Evolutionary conservation across 1,140 invertebrate species (phyloP), one percentile per base, ranked within the genome.

Genomic region (Magallana gigas): DNA sequence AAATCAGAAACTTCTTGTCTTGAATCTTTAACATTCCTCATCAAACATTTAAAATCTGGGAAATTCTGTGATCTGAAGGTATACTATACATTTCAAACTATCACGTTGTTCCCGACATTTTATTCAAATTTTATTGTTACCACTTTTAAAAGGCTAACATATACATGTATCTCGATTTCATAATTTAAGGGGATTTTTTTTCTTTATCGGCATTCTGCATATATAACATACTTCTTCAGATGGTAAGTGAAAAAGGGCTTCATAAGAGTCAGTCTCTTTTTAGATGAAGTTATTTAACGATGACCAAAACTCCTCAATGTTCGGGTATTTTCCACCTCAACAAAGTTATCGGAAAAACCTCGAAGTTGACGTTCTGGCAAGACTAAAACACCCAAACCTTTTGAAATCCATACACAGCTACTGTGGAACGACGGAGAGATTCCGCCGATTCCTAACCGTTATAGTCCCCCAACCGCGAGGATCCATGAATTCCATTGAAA

Each of bases 41-140:
- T 92, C 16, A 86, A 82, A 57, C 88, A 90, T 64, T 85, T 89
- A 29, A 85, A 83, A 2, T 64, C 88, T 8, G 29, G 84, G 36
- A 76, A 76, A 29, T 76, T 76, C 8, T 90, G 86, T 76, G 88
- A 91, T 36, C 84, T 92, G 16, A 92, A 92, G 90, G 91, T 91
- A 83, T 48, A 29, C 3, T 48, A 48, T 48, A 48, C 36, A 48
- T 48, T 48, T 48, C 36, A 48, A 4, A 48, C 5, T 48, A 48
- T 48, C 36, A 48, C 36, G 36, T 48, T 1, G 36, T 48, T 48
- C 36, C 2, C 36, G 1, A 48, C 0, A 48, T 48, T 48, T 48
- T 48, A 48, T 48, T 48, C 36, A 48, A 48, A 48, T 48, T 48
- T 48, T 4, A 48, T 48, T 48, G 36, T 48, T 5, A 48, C 36